Evolutionary conservation across 1,140 invertebrate species (phyloP).

Genomic region (Lanistes nyassanus): DNA sequence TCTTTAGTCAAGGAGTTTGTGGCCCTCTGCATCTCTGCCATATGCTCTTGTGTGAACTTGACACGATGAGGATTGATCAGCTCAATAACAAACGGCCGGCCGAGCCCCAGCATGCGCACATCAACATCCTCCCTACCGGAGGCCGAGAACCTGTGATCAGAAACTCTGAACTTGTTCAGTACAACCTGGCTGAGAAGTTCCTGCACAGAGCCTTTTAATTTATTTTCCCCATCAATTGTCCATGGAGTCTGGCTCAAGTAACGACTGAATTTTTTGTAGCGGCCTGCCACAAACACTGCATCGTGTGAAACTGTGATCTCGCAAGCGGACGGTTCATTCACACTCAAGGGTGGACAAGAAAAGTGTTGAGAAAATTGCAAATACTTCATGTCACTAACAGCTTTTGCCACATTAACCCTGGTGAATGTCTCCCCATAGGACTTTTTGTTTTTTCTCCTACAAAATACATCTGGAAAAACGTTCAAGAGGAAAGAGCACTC

Average conservation of each 20-base stretch:
- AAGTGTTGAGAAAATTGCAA: conserved; percentile 7
- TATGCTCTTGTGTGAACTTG: conserved; percentile 41
- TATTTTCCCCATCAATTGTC: conserved; percentile 84
- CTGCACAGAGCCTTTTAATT: conserved; percentile 88
- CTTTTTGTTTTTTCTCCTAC: no score
- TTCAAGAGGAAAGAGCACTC: conserved; percentile 72
- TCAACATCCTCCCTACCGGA: conserved; percentile 96
- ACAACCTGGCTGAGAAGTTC: conserved; percentile 81
- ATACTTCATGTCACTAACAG: conserved; percentile 23
- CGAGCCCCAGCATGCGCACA: conserved; percentile 82
- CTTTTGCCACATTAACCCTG: no score
- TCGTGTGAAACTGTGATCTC: conserved; percentile 57
- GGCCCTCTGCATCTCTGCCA: conserved; percentile 51
- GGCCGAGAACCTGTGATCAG: conserved; percentile 79
- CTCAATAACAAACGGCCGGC: conserved; percentile 61
- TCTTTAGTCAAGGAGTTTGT: conserved; percentile 48
- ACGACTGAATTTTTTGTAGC: conserved; percentile 90
- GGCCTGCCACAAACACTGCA: conserved; percentile 68
- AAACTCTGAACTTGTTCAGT: conserved; percentile 69
- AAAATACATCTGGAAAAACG: no score
- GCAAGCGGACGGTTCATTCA: conserved; percentile 44
- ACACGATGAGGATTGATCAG: conserved; percentile 52
- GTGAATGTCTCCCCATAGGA: no score
- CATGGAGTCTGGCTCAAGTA: conserved; percentile 93
- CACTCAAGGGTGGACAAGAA: conserved; percentile 44